These are phyloP conservation scores for Drosophila takahashii DNA, from an alignment of 1,140 invertebrate genomes.

Conservation along the genomic window DNA sequence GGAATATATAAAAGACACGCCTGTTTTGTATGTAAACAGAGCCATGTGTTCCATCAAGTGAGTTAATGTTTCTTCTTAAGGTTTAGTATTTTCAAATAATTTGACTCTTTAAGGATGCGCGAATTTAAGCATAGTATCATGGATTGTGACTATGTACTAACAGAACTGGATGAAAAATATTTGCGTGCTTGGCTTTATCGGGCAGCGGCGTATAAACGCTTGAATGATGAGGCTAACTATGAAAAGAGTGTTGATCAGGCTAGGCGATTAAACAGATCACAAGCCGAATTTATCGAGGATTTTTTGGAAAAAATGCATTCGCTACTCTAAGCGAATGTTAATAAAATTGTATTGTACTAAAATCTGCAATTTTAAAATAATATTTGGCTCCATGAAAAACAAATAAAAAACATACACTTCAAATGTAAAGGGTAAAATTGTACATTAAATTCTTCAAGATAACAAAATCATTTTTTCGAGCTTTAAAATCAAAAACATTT, in stretches of 20 bases:
- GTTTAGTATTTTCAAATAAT: background rate
- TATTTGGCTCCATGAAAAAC: background rate
- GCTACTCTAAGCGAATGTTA: background rate
- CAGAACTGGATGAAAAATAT: constrained; percentile 31
- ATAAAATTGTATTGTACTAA: background rate
- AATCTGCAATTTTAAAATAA: too few relatives aligned
- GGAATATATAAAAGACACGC: constrained; percentile 41
- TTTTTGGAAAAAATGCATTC: constrained; percentile 55
- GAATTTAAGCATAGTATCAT: constrained; percentile 46
- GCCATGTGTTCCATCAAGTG: constrained; percentile 52
- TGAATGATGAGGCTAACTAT: constrained; percentile 45
- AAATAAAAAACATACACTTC: background rate
- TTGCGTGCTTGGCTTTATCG: constrained; percentile 59
- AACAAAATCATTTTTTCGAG: too few relatives aligned
- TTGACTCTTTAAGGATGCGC: constrained; percentile 31
- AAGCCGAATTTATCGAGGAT: constrained; percentile 34
- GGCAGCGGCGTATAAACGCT: constrained; percentile 46
- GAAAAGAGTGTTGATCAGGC: constrained; percentile 35
- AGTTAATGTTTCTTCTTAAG: background rate
- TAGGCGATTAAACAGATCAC: constrained; percentile 15
- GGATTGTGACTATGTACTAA: constrained; percentile 50
- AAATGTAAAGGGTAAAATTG: too few relatives aligned
- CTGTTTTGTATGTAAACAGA: constrained; percentile 61
- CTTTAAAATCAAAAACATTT: background rate
- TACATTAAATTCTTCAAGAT: too few relatives aligned